These are phyloP conservation scores for Lasioglossum lativentre DNA, from an alignment of 2,888 invertebrate genomes.

Conservation along the genomic window DNA sequence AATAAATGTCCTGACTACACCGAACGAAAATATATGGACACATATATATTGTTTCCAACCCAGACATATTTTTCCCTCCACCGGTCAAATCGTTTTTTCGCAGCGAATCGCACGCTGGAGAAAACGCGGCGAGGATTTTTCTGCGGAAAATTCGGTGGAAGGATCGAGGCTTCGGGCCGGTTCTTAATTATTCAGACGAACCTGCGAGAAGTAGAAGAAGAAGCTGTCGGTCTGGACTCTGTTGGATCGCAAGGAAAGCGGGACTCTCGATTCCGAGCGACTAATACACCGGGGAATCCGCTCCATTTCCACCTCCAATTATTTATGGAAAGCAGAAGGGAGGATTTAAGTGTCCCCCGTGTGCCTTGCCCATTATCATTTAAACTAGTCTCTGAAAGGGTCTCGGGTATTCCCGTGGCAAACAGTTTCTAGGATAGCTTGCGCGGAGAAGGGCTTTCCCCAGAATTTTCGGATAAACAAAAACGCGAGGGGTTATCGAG, in stretches of 20 bases:
- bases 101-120: not conserved
- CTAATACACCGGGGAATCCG: constrained; percentile 65
- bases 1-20: too few species aligned
- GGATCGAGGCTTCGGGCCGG: not conserved
- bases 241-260: constrained; percentile 39
- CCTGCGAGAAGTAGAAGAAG: constrained; percentile 27
- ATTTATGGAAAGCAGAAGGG: constrained; percentile 71
- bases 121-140: not conserved
- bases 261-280: constrained; percentile 31
- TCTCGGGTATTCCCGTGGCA: constrained; percentile 54
- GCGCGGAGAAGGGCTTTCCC: not conserved
- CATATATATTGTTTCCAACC: not conserved
- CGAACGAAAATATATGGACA: too few species aligned
- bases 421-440: constrained; percentile 25
- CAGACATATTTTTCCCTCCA: not conserved
- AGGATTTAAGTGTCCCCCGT: constrained; percentile 70
- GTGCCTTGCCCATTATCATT: constrained; percentile 71
- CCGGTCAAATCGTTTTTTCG: not conserved
- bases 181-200: constrained; percentile 43
- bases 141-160: constrained; percentile 28
- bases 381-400: constrained; percentile 67
- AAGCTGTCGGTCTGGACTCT: constrained; percentile 32
- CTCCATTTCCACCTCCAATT: constrained; percentile 69
- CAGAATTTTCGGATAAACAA: not conserved
- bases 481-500: not conserved